Conservation (phyloP, 1,140 invertebrate genomes). For the Potamilus streckersoni region DNA sequence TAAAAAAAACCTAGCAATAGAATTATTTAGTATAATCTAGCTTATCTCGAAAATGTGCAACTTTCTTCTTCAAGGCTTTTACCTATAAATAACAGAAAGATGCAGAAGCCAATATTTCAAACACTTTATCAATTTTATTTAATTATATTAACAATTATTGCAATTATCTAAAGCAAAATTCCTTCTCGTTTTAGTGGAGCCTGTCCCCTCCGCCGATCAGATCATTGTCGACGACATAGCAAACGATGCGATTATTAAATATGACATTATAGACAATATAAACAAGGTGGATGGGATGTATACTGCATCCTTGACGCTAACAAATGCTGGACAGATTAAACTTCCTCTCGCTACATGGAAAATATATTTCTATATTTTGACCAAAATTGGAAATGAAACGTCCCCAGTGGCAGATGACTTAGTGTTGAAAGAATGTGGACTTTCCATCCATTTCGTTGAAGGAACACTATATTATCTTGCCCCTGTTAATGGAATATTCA, state of each 20-base stretch:
- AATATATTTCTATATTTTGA: slow-evolving; percentile 33
- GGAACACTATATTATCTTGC: slow-evolving; percentile 44
- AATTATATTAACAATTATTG: no score
- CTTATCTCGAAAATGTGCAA: no score
- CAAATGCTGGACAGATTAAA: slow-evolving; percentile 30
- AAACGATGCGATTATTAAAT: slow-evolving; percentile 28
- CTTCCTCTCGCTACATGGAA: slow-evolving; percentile 41
- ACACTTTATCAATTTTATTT: no score
- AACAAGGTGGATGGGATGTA: slow-evolving; percentile 10
- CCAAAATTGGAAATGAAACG: no score
- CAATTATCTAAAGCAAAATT: background rate
- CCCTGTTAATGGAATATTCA: slow-evolving; percentile 33
- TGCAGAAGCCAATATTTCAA: no score
- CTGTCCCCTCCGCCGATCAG: slow-evolving; percentile 21
- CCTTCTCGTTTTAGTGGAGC: slow-evolving; percentile 11
- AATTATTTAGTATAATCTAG: no score
- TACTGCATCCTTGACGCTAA: slow-evolving; percentile 25
- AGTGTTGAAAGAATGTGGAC: slow-evolving; percentile 13
- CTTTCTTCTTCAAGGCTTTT: no score
- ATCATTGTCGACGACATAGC: slow-evolving; percentile 45
- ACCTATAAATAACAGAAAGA: no score
- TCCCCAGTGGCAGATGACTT: slow-evolving; percentile 17
- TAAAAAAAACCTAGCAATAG: no score
- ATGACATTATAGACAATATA: slow-evolving; percentile 47
- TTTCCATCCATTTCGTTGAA: slow-evolving; percentile 40